Evolutionary conservation across 2,888 invertebrate genomes (phyloP).

Genomic region (Leuctra nigra): DNA sequence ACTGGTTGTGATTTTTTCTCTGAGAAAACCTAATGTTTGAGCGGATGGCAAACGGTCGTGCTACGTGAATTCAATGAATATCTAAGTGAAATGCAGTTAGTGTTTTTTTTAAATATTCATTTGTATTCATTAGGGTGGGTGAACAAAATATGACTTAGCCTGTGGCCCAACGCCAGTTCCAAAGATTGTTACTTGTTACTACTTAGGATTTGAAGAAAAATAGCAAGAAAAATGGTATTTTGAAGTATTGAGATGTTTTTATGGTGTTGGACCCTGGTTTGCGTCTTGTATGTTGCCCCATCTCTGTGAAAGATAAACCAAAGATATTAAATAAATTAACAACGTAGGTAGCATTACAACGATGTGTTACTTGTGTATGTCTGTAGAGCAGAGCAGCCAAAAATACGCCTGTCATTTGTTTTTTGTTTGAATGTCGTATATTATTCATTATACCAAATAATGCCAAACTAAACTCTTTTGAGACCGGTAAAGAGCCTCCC

Average conservation of each 20-base stretch:
- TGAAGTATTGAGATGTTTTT: neutral
- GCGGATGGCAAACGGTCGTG: neutral
- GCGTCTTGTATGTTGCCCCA: conserved; percentile 13
- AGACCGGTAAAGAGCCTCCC: neutral
- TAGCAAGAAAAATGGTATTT: neutral
- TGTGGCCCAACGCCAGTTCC: neutral
- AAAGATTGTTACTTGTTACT: conserved; percentile 10
- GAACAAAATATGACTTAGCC: neutral
- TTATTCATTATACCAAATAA: neutral
- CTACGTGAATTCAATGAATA: conserved; percentile 10
- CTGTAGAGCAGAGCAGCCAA: conserved; percentile 21
- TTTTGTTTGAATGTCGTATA: conserved; percentile 24
- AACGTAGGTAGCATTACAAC: conserved; percentile 24
- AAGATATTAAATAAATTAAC: conserved; percentile 23
- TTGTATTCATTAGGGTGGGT: conserved; percentile 6
- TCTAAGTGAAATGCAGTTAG: conserved; percentile 6
- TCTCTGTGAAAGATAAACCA: conserved; percentile 20
- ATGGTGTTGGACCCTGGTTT: conserved; percentile 1
- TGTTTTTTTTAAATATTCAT: conserved; percentile 13
- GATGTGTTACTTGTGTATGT: conserved; percentile 23
- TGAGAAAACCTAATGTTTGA: neutral
- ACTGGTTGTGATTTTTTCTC: conserved; percentile 12
- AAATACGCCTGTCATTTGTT: conserved; percentile 24
- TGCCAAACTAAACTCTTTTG: neutral
- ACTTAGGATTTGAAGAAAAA: conserved; percentile 1